Evolutionary conservation across 2,888 invertebrate species (phyloP).

Genomic region (Trachelus troglodyta): DNA sequence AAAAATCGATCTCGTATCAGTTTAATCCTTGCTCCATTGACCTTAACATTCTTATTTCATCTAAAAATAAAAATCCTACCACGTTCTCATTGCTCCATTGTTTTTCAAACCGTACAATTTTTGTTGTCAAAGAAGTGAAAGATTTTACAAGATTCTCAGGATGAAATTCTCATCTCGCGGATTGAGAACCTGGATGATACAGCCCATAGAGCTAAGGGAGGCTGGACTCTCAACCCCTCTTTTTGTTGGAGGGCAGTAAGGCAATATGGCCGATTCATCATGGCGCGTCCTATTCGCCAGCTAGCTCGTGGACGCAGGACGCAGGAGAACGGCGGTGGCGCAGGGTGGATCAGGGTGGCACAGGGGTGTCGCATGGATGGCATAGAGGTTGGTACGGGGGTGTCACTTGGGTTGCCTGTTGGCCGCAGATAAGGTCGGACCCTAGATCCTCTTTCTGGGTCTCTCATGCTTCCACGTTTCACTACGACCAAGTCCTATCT

Average conservation of each 20-base stretch:
- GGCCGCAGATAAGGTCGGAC: conserved; percentile 62
- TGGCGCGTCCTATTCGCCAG: conserved; percentile 47
- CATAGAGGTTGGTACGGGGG: conserved; percentile 5
- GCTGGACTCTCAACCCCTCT: conserved; percentile 27
- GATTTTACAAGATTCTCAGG: neutral
- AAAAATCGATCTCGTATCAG: neutral
- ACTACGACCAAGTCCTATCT: conserved; percentile 26
- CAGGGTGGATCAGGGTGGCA: neutral
- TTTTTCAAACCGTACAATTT: neutral
- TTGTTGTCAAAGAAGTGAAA: neutral
- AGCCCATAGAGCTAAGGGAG: neutral
- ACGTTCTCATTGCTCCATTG: neutral
- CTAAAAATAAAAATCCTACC: neutral
- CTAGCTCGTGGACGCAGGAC: conserved; percentile 38
- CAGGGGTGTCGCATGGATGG: neutral
- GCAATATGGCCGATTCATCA: conserved; percentile 64
- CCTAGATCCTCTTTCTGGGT: conserved; percentile 50
- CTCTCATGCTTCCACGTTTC: conserved; percentile 29
- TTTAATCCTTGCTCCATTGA: neutral
- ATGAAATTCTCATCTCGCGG: neutral
- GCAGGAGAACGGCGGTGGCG: conserved; percentile 19
- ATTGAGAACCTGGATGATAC: neutral
- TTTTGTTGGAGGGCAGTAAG: conserved; percentile 39
- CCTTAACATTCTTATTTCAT: neutral
- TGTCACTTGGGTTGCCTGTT: conserved; percentile 49